phyloP scores from a whole-genome alignment of 2,888 invertebrate genomes.

The Leptinotarsa tumamoca region DNA sequence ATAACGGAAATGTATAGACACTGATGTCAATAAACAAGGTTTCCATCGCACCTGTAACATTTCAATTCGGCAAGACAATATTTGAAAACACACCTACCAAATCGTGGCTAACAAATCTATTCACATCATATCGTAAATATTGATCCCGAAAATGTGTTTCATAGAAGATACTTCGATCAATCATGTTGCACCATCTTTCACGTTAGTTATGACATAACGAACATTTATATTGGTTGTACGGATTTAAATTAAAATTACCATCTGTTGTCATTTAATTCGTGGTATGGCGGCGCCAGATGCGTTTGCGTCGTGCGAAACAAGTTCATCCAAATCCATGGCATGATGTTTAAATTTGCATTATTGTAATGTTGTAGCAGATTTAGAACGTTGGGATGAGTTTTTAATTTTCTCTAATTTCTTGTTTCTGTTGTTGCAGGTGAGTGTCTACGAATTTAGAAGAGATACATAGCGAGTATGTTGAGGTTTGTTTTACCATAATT shows the following conservation, averaged over 20 bases:
- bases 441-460: conserved; percentile 7
- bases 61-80: too few species aligned
- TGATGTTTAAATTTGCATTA: conserved; percentile 38
- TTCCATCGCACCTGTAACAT: too few species aligned
- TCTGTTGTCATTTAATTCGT: conserved; percentile 41
- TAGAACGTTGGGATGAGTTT: conserved; percentile 22
- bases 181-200: conserved; percentile 19
- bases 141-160: background rate
- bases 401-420: conserved; percentile 16
- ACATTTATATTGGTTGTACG: conserved; percentile 34
- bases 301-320: conserved; percentile 30
- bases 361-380: conserved; percentile 24
- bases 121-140: background rate
- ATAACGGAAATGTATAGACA: too few species aligned
- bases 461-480: background rate
- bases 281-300: conserved; percentile 33
- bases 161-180: conserved; percentile 23
- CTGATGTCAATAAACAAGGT: too few species aligned
- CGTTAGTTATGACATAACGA: conserved; percentile 14
- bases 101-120: background rate
- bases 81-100: background rate
- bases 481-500: too few species aligned
- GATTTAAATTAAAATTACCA: conserved; percentile 38
- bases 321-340: conserved; percentile 28
- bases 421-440: conserved; percentile 32